Evolutionary conservation across 2,113 vertebrate species (phyloP).

Genomic region (Bubalus kerabau): DNA sequence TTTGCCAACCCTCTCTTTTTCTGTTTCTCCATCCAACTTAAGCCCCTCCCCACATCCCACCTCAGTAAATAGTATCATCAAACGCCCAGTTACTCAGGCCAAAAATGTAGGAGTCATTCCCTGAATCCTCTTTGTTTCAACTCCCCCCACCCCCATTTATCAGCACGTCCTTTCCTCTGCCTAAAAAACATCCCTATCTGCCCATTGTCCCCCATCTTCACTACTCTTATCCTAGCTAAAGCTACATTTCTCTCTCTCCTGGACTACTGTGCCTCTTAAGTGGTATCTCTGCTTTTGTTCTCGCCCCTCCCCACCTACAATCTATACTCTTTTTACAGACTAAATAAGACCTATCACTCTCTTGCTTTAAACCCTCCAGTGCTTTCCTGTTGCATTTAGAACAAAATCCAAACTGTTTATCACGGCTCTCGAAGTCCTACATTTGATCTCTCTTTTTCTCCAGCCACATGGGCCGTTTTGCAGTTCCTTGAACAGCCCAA

Average conservation of each 20-base stretch:
- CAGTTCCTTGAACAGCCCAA: background rate
- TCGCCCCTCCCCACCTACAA: background rate
- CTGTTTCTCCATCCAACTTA: background rate
- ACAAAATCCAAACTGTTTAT: background rate
- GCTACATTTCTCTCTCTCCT: background rate
- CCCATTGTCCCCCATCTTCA: background rate
- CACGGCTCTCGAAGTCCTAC: background rate
- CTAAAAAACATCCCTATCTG: background rate
- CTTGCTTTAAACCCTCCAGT: background rate
- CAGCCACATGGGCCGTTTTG: too few relatives aligned
- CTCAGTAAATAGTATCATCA: background rate
- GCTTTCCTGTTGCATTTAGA: background rate
- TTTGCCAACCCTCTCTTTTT: background rate
- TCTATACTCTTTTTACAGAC: background rate
- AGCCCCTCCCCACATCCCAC: background rate
- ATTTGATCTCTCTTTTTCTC: background rate
- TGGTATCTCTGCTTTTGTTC: background rate
- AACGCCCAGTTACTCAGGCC: background rate
- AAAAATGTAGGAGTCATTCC: background rate
- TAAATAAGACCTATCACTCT: background rate
- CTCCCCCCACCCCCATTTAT: background rate
- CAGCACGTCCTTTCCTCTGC: background rate
- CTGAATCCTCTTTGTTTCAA: background rate
- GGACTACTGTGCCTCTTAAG: background rate
- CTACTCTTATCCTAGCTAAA: background rate